A percentile compares a stretch with the other conserved stretches of the same genome.
phyloP scores from a whole-genome alignment of 1,140 invertebrate genomes.

The Eriosoma lanigerum region DNA sequence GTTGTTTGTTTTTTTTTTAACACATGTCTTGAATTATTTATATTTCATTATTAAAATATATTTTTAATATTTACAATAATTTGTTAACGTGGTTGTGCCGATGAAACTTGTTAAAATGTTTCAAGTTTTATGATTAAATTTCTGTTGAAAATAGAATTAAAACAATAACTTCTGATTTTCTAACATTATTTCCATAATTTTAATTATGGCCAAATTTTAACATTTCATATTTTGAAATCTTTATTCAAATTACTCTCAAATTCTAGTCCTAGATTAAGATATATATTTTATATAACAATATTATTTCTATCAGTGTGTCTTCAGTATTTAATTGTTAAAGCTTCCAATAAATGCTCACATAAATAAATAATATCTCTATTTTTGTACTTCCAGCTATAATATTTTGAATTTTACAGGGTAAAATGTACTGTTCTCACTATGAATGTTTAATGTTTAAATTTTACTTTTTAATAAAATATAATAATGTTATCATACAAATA shows the following conservation, averaged over 20 bases:
- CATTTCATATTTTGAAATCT: constrained; percentile 9
- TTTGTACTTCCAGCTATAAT: neutral
- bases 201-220: neutral
- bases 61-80: too few relatives aligned
- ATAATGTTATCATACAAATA: neutral
- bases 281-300: constrained; percentile 15
- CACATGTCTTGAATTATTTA: too few relatives aligned
- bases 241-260: constrained; percentile 31
- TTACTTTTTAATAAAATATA: too few relatives aligned
- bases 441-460: too few relatives aligned
- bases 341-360: neutral
- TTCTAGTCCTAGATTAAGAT: constrained; percentile 50
- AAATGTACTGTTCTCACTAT: constrained; percentile 11
- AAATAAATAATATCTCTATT: neutral
- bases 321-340: constrained; percentile 40
- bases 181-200: neutral
- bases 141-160: too few relatives aligned
- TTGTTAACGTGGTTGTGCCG: too few relatives aligned
- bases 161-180: neutral
- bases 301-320: neutral
- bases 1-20: too few relatives aligned
- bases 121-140: too few relatives aligned
- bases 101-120: too few relatives aligned
- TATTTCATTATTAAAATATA: too few relatives aligned
- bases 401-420: constrained; percentile 26